Evolutionary conservation across 2,113 vertebrate species (phyloP), one percentile per base, ranked within the genome.

Genomic region (Fulmarus glacialis): DNA sequence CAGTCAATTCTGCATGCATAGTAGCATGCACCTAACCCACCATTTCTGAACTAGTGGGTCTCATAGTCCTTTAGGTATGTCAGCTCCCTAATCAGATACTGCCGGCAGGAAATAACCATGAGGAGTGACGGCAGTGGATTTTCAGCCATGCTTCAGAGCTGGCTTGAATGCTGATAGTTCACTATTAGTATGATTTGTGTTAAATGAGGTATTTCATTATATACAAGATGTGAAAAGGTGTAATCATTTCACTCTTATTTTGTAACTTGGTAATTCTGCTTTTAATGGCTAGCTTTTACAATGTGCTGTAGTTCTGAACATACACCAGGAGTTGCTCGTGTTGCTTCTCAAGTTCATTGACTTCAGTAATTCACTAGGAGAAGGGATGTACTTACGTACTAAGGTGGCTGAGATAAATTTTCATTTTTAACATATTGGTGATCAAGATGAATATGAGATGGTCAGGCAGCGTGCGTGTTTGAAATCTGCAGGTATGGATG

Each of bases 391-490:
- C 12, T 87, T 50, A 12, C 0, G 12, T n/a, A 13, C 12, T 50
- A 55, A 67, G 24, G 23, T 83, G 38, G 15, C 55, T 38, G 80
- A 81, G 58, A 73, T 55, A 58, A 55, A 56, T 56, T 72, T 48
- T 82, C 3, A 2, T 34, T 38, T 67, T 92, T 59, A 79, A 17
- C 11, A 0, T 64, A 8, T 29, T 60, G 55, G 15, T 56, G 22
- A 32, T 60, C 15, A 34, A 64, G 34, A 30, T 89, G 55, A 64
- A 20, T 58, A 13, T 2, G 5, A 73, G 12, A 64, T 55, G 12
- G 12, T 64, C 48, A 36, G 36, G 40, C 43, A 66, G 27, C 2
- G 4, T 60, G 38, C 0, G 0, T 64, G 38, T 85, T 43, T 48
- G 52, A 86, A 80, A 81, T 45, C 43, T 83, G 55, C 47, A 75